Base-by-base conservation (phyloP, 2,113 vertebrate genomes). In the Perca flavescens region DNA sequence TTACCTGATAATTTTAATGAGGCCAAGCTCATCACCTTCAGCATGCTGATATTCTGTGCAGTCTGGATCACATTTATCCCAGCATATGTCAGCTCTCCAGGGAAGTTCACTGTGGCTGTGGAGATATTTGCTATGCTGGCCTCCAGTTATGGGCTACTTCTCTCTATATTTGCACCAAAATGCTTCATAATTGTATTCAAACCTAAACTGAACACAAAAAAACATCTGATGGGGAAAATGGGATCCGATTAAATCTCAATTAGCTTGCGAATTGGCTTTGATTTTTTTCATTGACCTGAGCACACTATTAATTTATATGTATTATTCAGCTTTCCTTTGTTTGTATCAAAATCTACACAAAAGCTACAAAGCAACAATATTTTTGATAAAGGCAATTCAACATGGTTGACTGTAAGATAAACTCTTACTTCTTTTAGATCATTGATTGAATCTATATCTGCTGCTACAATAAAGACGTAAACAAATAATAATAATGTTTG, bases 81-180 rank as follows among this genome's bases (percentile, higher is more conserved):
- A 66, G 91, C 94, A 2, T 95, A 95, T 84, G 88, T 91, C 79
- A 94, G 94, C 77, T 92, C 94, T 82, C 93, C 94, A 36, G 93
- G 93, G 28, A 95, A 94, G 66, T 92, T 93, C 52, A 94, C 92
- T 58, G 94, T 95, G 0, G 94, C 94, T 66, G 94, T 95, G 46
- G 94, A 95, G 65, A 93, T 94, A 72, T 94, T 95, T 93, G 94
- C 94, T 2, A 95, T 95, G 66, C 31, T 94, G 7, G 90, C 92
- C 2, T 95, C 94, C 0, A 94, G 92, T 82, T 94, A 93, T 89
- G 93, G 90, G 0, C 61, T 94, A 15, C 86, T 94, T 14, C 66
- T 92, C 15, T 93, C 90, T 79, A 91, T 94, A 80, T 95, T 95
- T 92, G 77, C 80, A 11, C 93, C 93, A 21, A 94, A 94, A 89